Percentiles rank a stretch among this genome's conserved stretches.
phyloP scores from a whole-genome alignment of 2,888 invertebrate genomes.

The Dolichomitus sp. region DNA sequence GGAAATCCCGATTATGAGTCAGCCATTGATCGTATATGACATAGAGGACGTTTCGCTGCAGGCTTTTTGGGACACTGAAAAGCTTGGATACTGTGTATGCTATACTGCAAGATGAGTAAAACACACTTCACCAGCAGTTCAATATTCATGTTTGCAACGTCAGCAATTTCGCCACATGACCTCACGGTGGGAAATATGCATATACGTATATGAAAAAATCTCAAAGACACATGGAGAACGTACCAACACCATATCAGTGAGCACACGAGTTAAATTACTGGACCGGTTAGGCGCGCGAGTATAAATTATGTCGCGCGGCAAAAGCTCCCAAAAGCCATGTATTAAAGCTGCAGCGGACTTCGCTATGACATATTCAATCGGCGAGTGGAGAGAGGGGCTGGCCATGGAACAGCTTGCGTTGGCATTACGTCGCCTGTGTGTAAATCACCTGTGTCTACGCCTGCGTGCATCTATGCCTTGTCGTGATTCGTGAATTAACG shows the following conservation, averaged over 20 bases:
- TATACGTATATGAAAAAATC: constrained; percentile 1
- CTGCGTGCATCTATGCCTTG: constrained; percentile 12
- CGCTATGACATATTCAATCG: constrained; percentile 58
- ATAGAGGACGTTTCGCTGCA: not conserved
- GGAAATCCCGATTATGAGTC: not conserved
- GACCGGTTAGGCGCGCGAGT: constrained; percentile 20
- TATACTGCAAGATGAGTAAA: not conserved
- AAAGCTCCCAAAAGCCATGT: constrained; percentile 64
- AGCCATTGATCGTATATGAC: not conserved
- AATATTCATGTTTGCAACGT: constrained; percentile 14
- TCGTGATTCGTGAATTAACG: constrained; percentile 31
- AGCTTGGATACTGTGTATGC: not conserved
- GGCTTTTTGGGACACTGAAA: not conserved
- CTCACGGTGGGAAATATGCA: not conserved
- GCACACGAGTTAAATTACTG: not conserved
- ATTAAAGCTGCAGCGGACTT: constrained; percentile 54
- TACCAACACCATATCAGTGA: not conserved
- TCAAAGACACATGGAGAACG: not conserved
- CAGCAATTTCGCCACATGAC: not conserved
- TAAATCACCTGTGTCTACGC: constrained; percentile 49
- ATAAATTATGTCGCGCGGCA: constrained; percentile 68
- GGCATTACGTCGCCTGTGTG: constrained; percentile 57
- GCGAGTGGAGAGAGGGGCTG: constrained; percentile 13
- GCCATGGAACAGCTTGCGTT: constrained; percentile 65
- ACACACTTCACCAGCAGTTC: not conserved